Evolutionary conservation across 2,797 vertebrate species (phyloP), one percentile per base, ranked within the genome.

Genomic region (Rhabdophis nuchalis): DNA sequence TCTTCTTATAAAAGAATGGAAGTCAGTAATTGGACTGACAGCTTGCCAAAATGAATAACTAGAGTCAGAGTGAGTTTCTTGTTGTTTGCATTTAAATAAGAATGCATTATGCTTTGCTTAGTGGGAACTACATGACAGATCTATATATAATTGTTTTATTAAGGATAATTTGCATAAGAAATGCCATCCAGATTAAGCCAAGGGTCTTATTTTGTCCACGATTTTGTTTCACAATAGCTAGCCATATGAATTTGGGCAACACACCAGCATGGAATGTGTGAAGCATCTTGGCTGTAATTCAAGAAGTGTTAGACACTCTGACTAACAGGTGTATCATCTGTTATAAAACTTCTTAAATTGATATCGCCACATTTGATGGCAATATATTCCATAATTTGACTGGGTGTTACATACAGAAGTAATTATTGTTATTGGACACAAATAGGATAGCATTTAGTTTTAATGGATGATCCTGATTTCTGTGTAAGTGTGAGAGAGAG

Each of bases 1-100:
- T 72, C 58, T 95, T 90, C 94, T 95, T 93, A 92, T 92, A 95
- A 87, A 27, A 92, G 93, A 94, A 92, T 92, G 58, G 93, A 95
- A 94, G 90, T 96, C 92, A 92, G 1, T 95, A 94, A 89, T 52
- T 94, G 93, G 91, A 85, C 58, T 12, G 61, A 91, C 60, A 85
- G 14, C 91, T 46, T 58, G 7, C 50, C 92, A 64, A 53, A 32
- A 92, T 64, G 88, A 85, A 41, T 93, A 95, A 86, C 88, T 93
- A 11, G n/a, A 27, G 82, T 57, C 72, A 4, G 25, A 92, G 32
- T 91, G 92, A 25, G 23, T 91, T 91, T 90, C 27, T n/a, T 91
- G 61, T 18, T 32, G 13, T 91, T 85, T 91, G 82, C 54, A 86
- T 82, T 91, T 91, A 89, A 91, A 29, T 60, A 85, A 46, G 77